Base-by-base conservation (phyloP, 2,113 vertebrate species). In the Ailuropoda melanoleuca region DNA sequence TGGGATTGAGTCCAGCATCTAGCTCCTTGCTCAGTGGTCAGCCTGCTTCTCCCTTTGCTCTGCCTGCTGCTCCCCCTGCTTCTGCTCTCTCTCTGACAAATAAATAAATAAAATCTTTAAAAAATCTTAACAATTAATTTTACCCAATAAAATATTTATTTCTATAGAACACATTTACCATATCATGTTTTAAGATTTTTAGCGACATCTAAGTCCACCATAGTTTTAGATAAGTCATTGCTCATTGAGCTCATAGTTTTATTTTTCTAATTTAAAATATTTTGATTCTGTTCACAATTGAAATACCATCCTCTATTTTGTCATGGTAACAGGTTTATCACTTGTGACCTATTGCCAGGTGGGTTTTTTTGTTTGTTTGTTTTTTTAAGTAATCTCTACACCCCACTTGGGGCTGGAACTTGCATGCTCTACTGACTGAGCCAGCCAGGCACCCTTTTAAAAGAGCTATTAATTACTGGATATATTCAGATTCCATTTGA, bases 301-400 rank as follows among this genome's bases (percentile, higher is more conserved):
- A 96, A 95, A 96, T 95, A 90, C 13, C 24, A 77, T 90, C 14
- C 55, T 95, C 66, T 91, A 46, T 91, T 97, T 90, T 91, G 31
- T 83, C 68, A 70, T 43, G 17, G 15, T 56, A 88, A 60, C 18
- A 48, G 7, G 31, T 70, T 97, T 87, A 86, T 84, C 39, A 87
- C 37, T 90, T 62, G n/a, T 68, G 34, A 96, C 21, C 90, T 77
- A 89, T 19, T 46, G 15, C 15, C 74, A 94, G 39, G 3, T 72
- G 92, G 48, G 4, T 50, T 92, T 37, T 8, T 75, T 46, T 37
- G n/a, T 37, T 39, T 70, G 43, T 72, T 39, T 68, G 15, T 48
- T 87, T 34, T 74, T 75, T 48, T 31, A 77, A 77, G 43, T 77
- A 77, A 31, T 48, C 26, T 46, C 14, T 48, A 48, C 43, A 77